phyloP scores from a whole-genome alignment of 2,888 invertebrate genomes.

The Steinernema carpocapsae region DNA sequence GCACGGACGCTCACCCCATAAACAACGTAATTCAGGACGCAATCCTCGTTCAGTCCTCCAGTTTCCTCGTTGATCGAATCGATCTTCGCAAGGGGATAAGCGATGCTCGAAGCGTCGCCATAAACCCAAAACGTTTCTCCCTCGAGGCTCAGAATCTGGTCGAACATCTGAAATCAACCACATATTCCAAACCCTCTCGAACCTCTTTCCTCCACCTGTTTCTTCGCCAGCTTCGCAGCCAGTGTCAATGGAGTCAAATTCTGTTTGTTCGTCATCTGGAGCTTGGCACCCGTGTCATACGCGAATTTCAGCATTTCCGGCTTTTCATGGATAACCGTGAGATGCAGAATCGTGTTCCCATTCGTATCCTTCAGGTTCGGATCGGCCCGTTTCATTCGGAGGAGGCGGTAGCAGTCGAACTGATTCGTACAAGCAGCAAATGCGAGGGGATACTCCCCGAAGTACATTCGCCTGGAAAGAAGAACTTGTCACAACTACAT shows the following conservation, averaged over 20 bases:
- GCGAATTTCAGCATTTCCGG: slow-evolving; percentile 87
- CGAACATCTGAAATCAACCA: slow-evolving; percentile 76
- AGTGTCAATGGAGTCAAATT: slow-evolving; percentile 89
- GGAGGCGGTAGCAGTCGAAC: slow-evolving; percentile 92
- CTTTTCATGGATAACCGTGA: slow-evolving; percentile 93
- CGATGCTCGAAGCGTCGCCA: slow-evolving; percentile 77
- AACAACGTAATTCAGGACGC: slow-evolving; percentile 90
- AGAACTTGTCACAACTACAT: too few relatives aligned
- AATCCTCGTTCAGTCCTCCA: slow-evolving; percentile 89
- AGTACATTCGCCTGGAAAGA: slow-evolving; percentile 84
- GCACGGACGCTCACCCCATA: too few relatives aligned
- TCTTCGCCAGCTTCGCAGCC: slow-evolving; percentile 88
- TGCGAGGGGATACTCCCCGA: slow-evolving; percentile 95
- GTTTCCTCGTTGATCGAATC: slow-evolving; percentile 87
- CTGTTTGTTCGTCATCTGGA: slow-evolving; percentile 83
- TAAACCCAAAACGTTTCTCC: slow-evolving; percentile 97
- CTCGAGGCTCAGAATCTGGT: slow-evolving; percentile 93
- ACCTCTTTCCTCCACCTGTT: slow-evolving; percentile 74
- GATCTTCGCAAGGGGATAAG: slow-evolving; percentile 90
- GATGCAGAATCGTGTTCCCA: slow-evolving; percentile 93
- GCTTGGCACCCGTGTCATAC: slow-evolving; percentile 86
- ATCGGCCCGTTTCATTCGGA: slow-evolving; percentile 90
- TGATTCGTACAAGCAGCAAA: slow-evolving; percentile 96
- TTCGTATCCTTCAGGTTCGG: slow-evolving; percentile 94
- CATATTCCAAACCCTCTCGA: not conserved